phyloP scores from a whole-genome alignment of 2,888 invertebrate species.

The Boloria euphrosyne region DNA sequence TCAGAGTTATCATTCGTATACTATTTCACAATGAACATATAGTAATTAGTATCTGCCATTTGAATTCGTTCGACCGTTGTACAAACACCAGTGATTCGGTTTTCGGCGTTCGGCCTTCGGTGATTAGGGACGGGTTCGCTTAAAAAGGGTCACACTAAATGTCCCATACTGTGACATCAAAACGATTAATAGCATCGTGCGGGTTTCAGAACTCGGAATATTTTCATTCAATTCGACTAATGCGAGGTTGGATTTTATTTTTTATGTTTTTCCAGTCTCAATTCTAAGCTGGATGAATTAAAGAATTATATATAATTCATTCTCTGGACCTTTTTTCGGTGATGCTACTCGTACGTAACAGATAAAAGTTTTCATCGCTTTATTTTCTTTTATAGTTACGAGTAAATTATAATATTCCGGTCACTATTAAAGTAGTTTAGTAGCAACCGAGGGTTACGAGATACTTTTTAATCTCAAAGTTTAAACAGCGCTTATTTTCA shows the following conservation, averaged over 20 bases:
- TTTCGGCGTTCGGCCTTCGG: constrained; percentile 64
- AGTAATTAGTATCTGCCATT: constrained; percentile 58
- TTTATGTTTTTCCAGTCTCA: constrained; percentile 52
- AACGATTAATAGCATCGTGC: constrained; percentile 77
- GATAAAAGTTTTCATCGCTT: constrained; percentile 1
- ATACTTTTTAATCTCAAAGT: no score
- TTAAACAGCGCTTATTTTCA: no score
- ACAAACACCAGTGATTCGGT: constrained; percentile 55
- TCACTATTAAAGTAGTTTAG: no score
- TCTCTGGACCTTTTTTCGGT: constrained; percentile 22
- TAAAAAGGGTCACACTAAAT: constrained; percentile 81
- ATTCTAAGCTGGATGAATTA: constrained; percentile 45
- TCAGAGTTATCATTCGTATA: constrained; percentile 31
- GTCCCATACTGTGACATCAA: constrained; percentile 80
- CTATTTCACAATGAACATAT: constrained; percentile 48
- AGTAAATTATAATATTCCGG: no score
- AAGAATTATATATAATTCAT: constrained; percentile 39
- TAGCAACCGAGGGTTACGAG: no score
- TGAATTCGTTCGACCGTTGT: constrained; percentile 52
- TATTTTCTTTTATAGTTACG: neutral
- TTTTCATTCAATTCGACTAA: constrained; percentile 72
- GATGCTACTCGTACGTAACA: constrained; percentile 6
- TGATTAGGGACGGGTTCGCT: constrained; percentile 72
- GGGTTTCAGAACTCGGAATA: constrained; percentile 68
- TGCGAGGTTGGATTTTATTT: constrained; percentile 62